Evolutionary conservation across 2,888 invertebrate species (phyloP), one percentile per base, ranked within the genome.

Genomic region (Autographa pulchrina): DNA sequence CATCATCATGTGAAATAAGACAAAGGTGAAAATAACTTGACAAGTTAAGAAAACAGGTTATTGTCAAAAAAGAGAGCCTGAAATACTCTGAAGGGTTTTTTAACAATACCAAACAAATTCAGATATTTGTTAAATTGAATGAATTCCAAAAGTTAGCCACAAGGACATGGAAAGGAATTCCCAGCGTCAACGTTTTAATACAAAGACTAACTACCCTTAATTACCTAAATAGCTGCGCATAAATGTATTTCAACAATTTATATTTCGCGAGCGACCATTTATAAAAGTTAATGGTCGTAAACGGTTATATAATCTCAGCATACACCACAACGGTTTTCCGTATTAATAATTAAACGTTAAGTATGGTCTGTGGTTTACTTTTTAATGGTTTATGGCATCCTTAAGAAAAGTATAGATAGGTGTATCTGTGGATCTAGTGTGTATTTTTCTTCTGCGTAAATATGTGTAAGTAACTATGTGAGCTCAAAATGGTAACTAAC

Each of bases 241-340:
- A 54, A 73, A 66, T 60, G 54, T 72, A 65, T 73, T 25, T 63
- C 7, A 18, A 38, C 60, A 7, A 56, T 74, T 74, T 58, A 64
- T 52, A 59, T 74, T 61, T 63, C 16, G 20, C 67, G 4, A 35
- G 20, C 38, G 31, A 20, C 56, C 56, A 67, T 74, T 74, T 74
- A 41, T 64, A 41, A 38, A 67, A 63, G 31, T 13, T 65, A 64
- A 73, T 63, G 54, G 25, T 43, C 43, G 25, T 63, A 25, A 71
- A 63, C 18, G 52, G 25, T 60, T 32, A 41, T 25, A 60, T 14
- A 31, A 52, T 52, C 31, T 67, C 68, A 3, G 61, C 11, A 41
- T 20, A 38, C 38, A 59, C 35, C 43, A 35, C 56, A 63, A 35
- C n/a, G 32, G 63, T 31, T 18, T 32, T 4, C 64, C 54, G 18